A percentile compares a stretch with the other conserved stretches of the same genome.
Evolutionary conservation across 2,888 invertebrate genomes (phyloP).

Genomic region (Drosophila multiciliata): DNA sequence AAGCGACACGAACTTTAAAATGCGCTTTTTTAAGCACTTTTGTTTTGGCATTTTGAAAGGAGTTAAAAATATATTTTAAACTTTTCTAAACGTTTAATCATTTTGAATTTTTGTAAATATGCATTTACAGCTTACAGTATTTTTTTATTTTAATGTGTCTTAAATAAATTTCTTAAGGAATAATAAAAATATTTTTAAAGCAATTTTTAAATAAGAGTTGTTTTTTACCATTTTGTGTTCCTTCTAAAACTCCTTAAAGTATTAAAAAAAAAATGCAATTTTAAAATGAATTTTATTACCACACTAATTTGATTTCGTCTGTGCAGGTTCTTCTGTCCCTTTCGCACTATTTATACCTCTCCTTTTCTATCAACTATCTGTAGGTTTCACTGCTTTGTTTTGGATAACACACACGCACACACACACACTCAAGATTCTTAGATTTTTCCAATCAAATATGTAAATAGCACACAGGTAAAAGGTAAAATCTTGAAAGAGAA

Average conservation of each 20-base stretch:
- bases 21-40: background rate
- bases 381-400: background rate
- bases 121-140: background rate
- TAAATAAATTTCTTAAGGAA: background rate
- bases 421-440: conserved; percentile 1
- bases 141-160: background rate
- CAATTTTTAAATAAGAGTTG: background rate
- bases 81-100: background rate
- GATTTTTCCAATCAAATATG: conserved; percentile 76
- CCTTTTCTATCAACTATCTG: background rate
- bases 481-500: conserved; percentile 61
- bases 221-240: background rate
- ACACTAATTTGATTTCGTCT: conserved; percentile 70
- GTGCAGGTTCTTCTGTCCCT: background rate
- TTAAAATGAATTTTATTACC: conserved; percentile 63
- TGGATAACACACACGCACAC: background rate
- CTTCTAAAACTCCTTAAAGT: background rate
- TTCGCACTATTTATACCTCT: background rate
- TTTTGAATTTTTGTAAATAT: background rate
- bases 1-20: conserved; percentile 24
- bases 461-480: conserved; percentile 58
- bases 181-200: background rate
- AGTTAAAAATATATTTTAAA: background rate
- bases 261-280: conserved; percentile 43
- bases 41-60: background rate